Percentiles rank a stretch among this genome's conserved stretches.
phyloP scores from a whole-genome alignment of 2,888 invertebrate genomes.

The Gymnoscelis rufifasciata region DNA sequence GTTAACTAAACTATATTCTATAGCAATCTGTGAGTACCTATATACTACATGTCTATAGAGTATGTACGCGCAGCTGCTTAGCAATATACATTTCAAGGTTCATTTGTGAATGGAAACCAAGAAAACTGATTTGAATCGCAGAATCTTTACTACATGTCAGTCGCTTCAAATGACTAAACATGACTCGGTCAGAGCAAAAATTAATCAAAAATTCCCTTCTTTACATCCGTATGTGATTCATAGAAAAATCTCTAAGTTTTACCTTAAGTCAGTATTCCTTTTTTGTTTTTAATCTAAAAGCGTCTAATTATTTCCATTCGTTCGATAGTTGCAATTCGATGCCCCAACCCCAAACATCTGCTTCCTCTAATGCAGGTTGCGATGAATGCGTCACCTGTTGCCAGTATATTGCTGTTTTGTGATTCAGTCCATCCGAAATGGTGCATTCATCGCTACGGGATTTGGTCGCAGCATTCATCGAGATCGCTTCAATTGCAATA shows the following conservation, averaged over 20 bases:
- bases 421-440: conserved; percentile 49
- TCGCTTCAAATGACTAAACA: neutral
- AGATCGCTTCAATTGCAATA: conserved; percentile 15
- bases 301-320: conserved; percentile 1
- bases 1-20: conserved; percentile 34
- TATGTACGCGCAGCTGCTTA: conserved; percentile 48
- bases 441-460: conserved; percentile 18
- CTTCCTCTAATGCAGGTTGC: conserved; percentile 22
- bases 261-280: too few relatives aligned
- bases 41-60: conserved; percentile 13
- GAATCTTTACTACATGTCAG: conserved; percentile 2
- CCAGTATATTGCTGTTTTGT: conserved; percentile 48
- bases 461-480: conserved; percentile 31
- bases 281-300: neutral
- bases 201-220: conserved; percentile 6
- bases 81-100: conserved; percentile 60
- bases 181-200: neutral
- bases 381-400: conserved; percentile 57
- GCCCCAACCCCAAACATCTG: conserved; percentile 13
- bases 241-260: too few relatives aligned
- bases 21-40: conserved; percentile 11
- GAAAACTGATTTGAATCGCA: conserved; percentile 27
- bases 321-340: conserved; percentile 9
- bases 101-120: conserved; percentile 55
- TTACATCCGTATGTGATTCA: conserved; percentile 3